Evolutionary conservation across 2,113 vertebrate genomes (phyloP).

Genomic region (Rhinopomastus cyanomelas): DNA sequence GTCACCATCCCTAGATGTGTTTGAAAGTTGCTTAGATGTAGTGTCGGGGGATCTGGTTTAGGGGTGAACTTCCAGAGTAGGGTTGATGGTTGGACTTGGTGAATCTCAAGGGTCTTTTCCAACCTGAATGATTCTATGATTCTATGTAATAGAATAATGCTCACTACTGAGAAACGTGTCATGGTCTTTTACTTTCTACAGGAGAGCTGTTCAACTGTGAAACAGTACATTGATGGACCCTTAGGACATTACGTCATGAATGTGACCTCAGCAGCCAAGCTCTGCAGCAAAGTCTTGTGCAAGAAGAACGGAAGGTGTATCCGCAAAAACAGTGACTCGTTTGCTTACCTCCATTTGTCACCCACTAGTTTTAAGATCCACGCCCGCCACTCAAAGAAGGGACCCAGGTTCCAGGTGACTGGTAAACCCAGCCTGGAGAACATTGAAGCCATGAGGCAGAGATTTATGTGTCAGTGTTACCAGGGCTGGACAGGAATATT

Average conservation of each 20-base stretch:
- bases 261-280: constrained; percentile 87
- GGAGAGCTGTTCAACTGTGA: constrained; percentile 85
- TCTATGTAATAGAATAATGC: not conserved
- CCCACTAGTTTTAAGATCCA: constrained; percentile 77
- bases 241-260: constrained; percentile 88
- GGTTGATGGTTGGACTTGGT: no score
- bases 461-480: constrained; percentile 89
- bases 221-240: constrained; percentile 80
- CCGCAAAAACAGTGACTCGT: constrained; percentile 77
- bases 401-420: constrained; percentile 73
- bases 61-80: no score
- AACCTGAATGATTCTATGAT: no score
- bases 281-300: constrained; percentile 88
- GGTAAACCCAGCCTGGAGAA: constrained; percentile 73
- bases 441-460: constrained; percentile 81
- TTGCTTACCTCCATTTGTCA: constrained; percentile 84
- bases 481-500: constrained; percentile 86
- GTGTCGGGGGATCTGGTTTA: no score
- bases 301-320: constrained; percentile 88
- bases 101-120: no score
- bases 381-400: not conserved
- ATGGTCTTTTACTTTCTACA: constrained; percentile 49
- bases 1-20: no score
- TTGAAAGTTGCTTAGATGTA: no score
- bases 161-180: not conserved